Percentiles rank a stretch among this genome's conserved stretches.
Evolutionary conservation across 2,888 invertebrate species (phyloP).

Genomic region (Polydrusus cervinus): DNA sequence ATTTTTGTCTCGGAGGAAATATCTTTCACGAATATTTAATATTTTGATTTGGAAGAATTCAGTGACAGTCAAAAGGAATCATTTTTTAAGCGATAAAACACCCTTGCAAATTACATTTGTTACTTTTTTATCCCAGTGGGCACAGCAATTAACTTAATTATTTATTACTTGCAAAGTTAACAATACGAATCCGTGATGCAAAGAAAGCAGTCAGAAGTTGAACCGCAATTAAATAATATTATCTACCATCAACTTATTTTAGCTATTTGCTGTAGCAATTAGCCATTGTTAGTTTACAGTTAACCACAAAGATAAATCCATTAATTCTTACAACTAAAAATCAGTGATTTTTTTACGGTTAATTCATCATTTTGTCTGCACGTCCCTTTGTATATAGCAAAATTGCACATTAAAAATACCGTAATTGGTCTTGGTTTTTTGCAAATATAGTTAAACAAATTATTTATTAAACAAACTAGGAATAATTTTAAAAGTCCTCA

Average conservation of each 20-base stretch:
- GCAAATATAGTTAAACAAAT: too few relatives aligned
- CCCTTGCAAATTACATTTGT: not conserved
- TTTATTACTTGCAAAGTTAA: constrained; percentile 7
- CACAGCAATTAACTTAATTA: constrained; percentile 10
- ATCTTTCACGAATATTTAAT: too few relatives aligned
- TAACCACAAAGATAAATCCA: constrained; percentile 12
- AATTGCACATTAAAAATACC: too few relatives aligned
- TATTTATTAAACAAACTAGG: too few relatives aligned
- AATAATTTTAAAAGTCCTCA: too few relatives aligned
- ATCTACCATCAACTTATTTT: constrained; percentile 10
- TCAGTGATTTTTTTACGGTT: not conserved
- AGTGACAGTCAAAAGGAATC: too few relatives aligned
- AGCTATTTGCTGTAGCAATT: constrained; percentile 5
- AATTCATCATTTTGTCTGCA: too few relatives aligned
- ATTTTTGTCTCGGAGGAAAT: too few relatives aligned
- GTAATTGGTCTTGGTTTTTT: too few relatives aligned
- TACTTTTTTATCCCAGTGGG: not conserved
- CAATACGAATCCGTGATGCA: constrained; percentile 21
- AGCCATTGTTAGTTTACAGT: constrained; percentile 18
- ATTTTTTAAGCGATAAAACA: too few relatives aligned
- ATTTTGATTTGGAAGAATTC: too few relatives aligned
- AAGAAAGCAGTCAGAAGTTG: constrained; percentile 15
- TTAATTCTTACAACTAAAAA: not conserved
- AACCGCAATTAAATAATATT: constrained; percentile 16
- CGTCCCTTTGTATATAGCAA: too few relatives aligned